A percentile compares a stretch with the other conserved stretches of the same genome.
Conservation (phyloP, 2,888 invertebrate species). For the Eupithecia inturbata region DNA sequence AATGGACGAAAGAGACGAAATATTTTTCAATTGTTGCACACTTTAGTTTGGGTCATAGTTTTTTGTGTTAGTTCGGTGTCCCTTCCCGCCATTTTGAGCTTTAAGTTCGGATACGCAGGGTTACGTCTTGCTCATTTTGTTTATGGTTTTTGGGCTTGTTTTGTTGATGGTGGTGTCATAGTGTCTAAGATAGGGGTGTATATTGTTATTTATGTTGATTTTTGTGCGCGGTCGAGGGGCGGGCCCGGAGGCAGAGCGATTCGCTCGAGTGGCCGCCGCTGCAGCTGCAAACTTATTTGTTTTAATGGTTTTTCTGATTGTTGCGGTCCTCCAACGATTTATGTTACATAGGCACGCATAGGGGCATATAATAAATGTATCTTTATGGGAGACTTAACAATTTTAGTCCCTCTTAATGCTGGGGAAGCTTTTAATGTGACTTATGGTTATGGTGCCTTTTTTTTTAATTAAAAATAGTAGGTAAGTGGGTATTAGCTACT, state of each 20-base stretch:
- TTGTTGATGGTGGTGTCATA: slow-evolving; percentile 57
- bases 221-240: slow-evolving; percentile 77
- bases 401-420: slow-evolving; percentile 28
- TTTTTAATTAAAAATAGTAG: neutral
- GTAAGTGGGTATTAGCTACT: no score
- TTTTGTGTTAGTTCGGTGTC: slow-evolving; percentile 45
- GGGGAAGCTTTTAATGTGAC: slow-evolving; percentile 3
- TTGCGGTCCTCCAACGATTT: slow-evolving; percentile 66
- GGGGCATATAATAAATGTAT: slow-evolving; percentile 48
- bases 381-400: slow-evolving; percentile 63
- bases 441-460: neutral
- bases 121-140: slow-evolving; percentile 43
- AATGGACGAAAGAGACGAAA: slow-evolving; percentile 82
- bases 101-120: slow-evolving; percentile 43
- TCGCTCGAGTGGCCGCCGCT: slow-evolving; percentile 70
- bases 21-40: slow-evolving; percentile 84
- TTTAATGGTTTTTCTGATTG: slow-evolving; percentile 77
- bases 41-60: slow-evolving; percentile 57
- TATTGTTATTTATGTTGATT: slow-evolving; percentile 84
- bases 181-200: slow-evolving; percentile 83
- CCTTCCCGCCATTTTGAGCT: slow-evolving; percentile 42
- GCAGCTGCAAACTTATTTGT: slow-evolving; percentile 79
- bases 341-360: slow-evolving; percentile 67
- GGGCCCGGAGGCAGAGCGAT: slow-evolving; percentile 76
- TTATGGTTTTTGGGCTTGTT: slow-evolving; percentile 47